Evolutionary conservation across 2,888 invertebrate species (phyloP), one percentile per base, ranked within the genome.

Genomic region (Cheilosia soror): DNA sequence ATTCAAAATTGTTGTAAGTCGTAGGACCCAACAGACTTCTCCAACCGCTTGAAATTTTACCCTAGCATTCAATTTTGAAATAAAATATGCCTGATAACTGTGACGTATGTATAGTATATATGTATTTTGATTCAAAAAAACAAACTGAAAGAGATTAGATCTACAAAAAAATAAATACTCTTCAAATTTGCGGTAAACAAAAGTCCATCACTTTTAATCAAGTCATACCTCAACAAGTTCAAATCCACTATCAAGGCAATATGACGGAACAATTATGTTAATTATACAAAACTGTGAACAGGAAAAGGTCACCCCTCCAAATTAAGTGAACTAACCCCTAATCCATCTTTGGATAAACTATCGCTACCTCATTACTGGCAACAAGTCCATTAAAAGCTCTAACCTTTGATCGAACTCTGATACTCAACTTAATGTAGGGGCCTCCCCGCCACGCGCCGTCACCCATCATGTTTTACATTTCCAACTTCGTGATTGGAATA

Each of bases 321-420:
- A 15, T 20, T 15, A 7, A 20, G 7, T 9, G 20, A 63, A 55
- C 25, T 63, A 55, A 73, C 49, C 65, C 47, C 29, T 49, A 66
- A 66, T 40, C 49, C 65, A 37, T 75, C 57, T 49, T 57, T 15
- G 37, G 27, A 66, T 49, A 75, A 65, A 57, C 65, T 75, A 75
- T 75, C 58, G 37, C 47, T 13, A 40, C 47, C 65, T 71, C 69
- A 71, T 69, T 71, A 69, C 37, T 37, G 11, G 49, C 62, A 71
- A 69, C 78, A 69, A 78, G 69, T 78, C 37, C 69, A 69, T 63
- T 78, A 69, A 78, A 69, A 55, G 77, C 69, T 77, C 57, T 71
- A 69, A 62, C 69, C 69, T 71, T 63, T 55, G 53, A 78, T 78
- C 55, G 55, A 69, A 57, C 55, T 37, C 69, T 69, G 69, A 55